phyloP scores from a whole-genome alignment of 1,140 invertebrate species.

The Anadara kagoshimensis region DNA sequence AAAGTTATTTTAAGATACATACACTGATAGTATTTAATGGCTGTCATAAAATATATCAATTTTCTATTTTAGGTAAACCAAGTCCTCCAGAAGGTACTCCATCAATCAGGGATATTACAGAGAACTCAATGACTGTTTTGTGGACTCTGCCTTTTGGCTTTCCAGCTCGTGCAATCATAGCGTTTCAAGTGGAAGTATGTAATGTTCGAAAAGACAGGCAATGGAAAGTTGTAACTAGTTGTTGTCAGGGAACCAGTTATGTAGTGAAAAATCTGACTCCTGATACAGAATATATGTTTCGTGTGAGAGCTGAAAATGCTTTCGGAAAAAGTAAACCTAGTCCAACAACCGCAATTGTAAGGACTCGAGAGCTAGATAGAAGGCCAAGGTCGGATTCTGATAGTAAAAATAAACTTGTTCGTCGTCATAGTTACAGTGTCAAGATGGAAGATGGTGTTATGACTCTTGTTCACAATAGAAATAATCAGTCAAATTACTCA shows the following conservation, averaged over 20 bases:
- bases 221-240: constrained; percentile 95
- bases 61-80: constrained; percentile 59
- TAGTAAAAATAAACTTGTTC: constrained; percentile 36
- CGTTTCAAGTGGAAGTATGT: constrained; percentile 62
- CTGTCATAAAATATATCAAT: background rate
- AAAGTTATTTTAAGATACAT: too few species aligned
- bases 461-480: constrained; percentile 47
- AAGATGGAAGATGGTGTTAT: constrained; percentile 59
- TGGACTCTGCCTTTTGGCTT: constrained; percentile 54
- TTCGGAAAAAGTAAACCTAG: constrained; percentile 94
- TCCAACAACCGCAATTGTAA: constrained; percentile 49
- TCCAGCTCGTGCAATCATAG: constrained; percentile 52
- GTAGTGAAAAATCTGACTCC: constrained; percentile 91
- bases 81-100: constrained; percentile 53
- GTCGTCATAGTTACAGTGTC: constrained; percentile 59
- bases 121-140: constrained; percentile 58
- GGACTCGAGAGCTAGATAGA: constrained; percentile 39
- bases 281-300: constrained; percentile 94
- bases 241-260: constrained; percentile 91
- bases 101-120: constrained; percentile 50
- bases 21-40: too few species aligned
- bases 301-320: constrained; percentile 97
- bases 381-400: constrained; percentile 39
- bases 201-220: constrained; percentile 45
- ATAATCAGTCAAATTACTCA: constrained; percentile 40